Base-by-base conservation (phyloP, 2,888 invertebrate genomes). In the Troglohyphantes excavatus region DNA sequence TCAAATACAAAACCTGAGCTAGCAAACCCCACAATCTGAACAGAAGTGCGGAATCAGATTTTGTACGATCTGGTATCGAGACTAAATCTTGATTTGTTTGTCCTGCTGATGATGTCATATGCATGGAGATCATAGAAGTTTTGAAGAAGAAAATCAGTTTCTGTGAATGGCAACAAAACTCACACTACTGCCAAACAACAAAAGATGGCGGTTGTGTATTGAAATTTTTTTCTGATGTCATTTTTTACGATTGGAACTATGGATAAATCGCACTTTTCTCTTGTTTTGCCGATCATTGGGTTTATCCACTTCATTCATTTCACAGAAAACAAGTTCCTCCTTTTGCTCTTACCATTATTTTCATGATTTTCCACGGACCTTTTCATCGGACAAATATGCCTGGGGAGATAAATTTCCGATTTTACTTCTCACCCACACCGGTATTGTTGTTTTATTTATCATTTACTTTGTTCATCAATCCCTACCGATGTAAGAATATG, bases 401-500 rank as follows among this genome's bases (percentile, higher is more conserved):
- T 68, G 26, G 1, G n/a, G 17, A 65, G 3, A n/a, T 33, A 68
- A 17, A 29, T 68, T 68, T 68, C 21, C 33, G n/a, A 33, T 19
- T 1, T 33, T n/a, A 68, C 33, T 68, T 33, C 7, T 33, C 33
- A 11, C 13, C 9, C 33, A 39, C 46, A 26, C 39, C 29, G 13
- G 21, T 70, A 13, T 39, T 39, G 1, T 53, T 73, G 53, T 19
- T 73, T 26, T 53, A 73, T 26, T 26, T 83, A 11, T 73, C 73
- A 17, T 19, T 73, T 17, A 53, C 39, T 73, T 46, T 43, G 17
- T 33, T 72, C 43, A 63, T 73, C 13, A 27, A 63, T 63, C 65
- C 65, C 21, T 75, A 39, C 21, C 21, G 17, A 27, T 88, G 81
- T 39, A 81, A 79, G 33, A 88, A 88, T 81, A 59, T 23, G n/a